Percentiles rank a stretch among this genome's conserved stretches.
Evolutionary conservation across 2,797 vertebrate species (phyloP).

Genomic region (Dermochelys coriacea): DNA sequence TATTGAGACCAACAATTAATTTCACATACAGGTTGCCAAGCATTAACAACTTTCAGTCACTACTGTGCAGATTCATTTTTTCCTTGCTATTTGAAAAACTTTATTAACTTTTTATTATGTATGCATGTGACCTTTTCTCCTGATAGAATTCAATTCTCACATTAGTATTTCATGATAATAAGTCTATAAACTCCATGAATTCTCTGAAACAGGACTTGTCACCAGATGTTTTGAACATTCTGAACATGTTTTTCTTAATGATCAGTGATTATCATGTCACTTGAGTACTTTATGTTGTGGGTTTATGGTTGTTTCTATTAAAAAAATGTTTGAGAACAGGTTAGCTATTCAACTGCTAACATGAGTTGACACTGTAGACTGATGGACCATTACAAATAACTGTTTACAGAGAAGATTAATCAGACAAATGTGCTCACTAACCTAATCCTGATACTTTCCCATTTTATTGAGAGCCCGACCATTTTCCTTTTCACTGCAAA

Average conservation of each 20-base stretch:
- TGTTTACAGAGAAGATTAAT: conserved; percentile 36
- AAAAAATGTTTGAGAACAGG: background rate
- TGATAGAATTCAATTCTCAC: background rate
- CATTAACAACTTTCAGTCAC: background rate
- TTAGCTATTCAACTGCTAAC: conserved; percentile 29
- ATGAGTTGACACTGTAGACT: background rate
- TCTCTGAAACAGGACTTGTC: background rate
- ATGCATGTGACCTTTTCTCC: background rate
- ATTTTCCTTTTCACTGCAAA: conserved; percentile 32
- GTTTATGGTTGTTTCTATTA: background rate
- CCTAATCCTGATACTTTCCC: conserved; percentile 21
- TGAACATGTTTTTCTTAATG: background rate
- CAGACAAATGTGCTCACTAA: conserved; percentile 53
- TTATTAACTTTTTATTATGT: background rate
- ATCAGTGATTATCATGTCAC: background rate
- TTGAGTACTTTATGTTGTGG: conserved; percentile 21
- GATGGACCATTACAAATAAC: conserved; percentile 30
- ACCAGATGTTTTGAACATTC: background rate
- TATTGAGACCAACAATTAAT: background rate
- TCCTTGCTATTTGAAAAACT: conserved; percentile 9
- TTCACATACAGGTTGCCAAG: background rate
- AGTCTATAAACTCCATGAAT: background rate
- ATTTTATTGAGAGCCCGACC: conserved; percentile 17
- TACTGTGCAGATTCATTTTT: background rate
- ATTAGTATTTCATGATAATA: background rate